These are phyloP conservation scores for Siderastrea siderea DNA, from an alignment of 92 coral and sea anemone species.

Conservation along the genomic window DNA sequence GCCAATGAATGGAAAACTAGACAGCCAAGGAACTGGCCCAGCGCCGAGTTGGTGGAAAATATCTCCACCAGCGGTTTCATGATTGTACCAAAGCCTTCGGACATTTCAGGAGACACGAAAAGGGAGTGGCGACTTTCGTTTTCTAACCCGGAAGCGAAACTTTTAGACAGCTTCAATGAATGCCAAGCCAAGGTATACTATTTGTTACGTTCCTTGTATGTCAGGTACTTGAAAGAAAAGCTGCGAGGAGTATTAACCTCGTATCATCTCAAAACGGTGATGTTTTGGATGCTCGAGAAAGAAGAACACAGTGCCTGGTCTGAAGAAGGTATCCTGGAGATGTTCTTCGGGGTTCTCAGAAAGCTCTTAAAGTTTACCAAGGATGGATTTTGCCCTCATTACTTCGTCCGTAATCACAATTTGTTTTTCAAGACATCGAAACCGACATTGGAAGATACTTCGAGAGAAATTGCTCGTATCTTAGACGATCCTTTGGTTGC, in stretches of 20 bases:
- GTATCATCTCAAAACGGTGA: slow-evolving; percentile 52
- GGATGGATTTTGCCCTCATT: slow-evolving; percentile 49
- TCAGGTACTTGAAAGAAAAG: slow-evolving; percentile 26
- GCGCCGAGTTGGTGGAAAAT: neutral
- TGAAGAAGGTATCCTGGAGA: slow-evolving; percentile 15
- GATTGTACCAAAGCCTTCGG: slow-evolving; percentile 42
- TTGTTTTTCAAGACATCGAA: slow-evolving; percentile 49
- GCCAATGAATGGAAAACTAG: slow-evolving; percentile 29
- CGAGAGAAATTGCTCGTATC: neutral
- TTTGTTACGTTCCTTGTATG: slow-evolving; percentile 44
- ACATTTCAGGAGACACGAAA: slow-evolving; percentile 25
- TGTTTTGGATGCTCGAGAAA: slow-evolving; percentile 61
- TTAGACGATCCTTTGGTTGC: slow-evolving; percentile 15
- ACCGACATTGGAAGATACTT: slow-evolving; percentile 14
- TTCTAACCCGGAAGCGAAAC: slow-evolving; percentile 40
- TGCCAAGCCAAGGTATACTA: slow-evolving; percentile 43
- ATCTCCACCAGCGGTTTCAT: slow-evolving; percentile 29
- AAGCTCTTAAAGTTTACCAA: slow-evolving; percentile 1
- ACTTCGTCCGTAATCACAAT: slow-evolving; percentile 40
- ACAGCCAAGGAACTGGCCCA: slow-evolving; percentile 50
- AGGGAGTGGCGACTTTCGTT: slow-evolving; percentile 56
- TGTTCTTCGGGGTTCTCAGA: slow-evolving; percentile 18
- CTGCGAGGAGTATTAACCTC: slow-evolving; percentile 32
- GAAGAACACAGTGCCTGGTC: slow-evolving; percentile 31
- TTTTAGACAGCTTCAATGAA: slow-evolving; percentile 28